These are phyloP conservation scores for Zaprionus obscuricornis DNA, from an alignment of 2,888 invertebrate species.

Conservation along the genomic window DNA sequence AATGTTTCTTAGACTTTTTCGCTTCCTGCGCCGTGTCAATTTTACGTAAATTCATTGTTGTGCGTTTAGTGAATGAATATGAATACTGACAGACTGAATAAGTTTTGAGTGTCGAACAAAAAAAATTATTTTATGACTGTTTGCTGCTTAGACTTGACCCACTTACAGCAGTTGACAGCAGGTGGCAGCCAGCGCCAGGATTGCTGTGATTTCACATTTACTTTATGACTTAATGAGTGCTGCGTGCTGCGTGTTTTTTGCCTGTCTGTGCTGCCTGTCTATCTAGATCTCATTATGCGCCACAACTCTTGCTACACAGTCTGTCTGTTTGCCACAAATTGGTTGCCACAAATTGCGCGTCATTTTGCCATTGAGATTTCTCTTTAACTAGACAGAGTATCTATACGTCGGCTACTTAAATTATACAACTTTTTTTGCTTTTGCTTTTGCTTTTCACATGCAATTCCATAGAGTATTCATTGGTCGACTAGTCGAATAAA, in stretches of 20 bases:
- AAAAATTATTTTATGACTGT: background rate
- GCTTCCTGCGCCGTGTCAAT: too few species aligned
- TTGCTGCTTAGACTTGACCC: slow-evolving; percentile 18
- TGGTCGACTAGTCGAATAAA: background rate
- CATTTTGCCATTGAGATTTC: too few species aligned
- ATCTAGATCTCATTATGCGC: slow-evolving; percentile 12
- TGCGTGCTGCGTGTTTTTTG: slow-evolving; percentile 20
- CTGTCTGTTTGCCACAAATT: too few species aligned
- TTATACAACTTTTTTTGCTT: too few species aligned
- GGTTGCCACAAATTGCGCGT: too few species aligned
- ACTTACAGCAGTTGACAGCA: too few species aligned
- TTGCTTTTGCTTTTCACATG: too few species aligned
- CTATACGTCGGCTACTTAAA: too few species aligned
- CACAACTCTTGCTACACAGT: too few species aligned
- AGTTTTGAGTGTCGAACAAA: slow-evolving; percentile 2
- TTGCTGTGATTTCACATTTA: slow-evolving; percentile 66
- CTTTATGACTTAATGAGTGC: slow-evolving; percentile 66
- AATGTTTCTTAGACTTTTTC: slow-evolving; percentile 7
- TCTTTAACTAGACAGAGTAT: too few species aligned
- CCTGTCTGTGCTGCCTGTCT: slow-evolving; percentile 9
- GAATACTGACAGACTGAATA: slow-evolving; percentile 24
- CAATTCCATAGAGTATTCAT: slow-evolving; percentile 3
- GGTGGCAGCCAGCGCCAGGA: slow-evolving; percentile 28
- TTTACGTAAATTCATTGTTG: too few species aligned
- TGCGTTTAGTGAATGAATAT: background rate